A percentile compares a stretch with the other conserved stretches of the same genome.
Evolutionary conservation across 2,888 invertebrate genomes (phyloP).

Genomic region (Rhopalosiphum nymphaeae): DNA sequence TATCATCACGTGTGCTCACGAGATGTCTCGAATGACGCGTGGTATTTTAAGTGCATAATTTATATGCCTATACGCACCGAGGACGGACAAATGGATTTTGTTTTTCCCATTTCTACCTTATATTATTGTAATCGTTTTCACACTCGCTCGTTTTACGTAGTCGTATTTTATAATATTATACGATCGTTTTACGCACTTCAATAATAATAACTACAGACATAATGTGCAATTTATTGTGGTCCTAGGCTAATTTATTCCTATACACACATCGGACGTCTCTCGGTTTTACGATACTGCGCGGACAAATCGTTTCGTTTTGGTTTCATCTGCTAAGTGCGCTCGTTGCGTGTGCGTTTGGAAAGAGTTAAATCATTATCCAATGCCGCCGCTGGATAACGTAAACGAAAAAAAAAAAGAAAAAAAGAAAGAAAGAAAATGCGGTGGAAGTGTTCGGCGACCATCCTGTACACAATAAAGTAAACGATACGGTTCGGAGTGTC

Average conservation of each 20-base stretch:
- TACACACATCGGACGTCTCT: not conserved
- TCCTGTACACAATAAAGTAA: conserved; percentile 51
- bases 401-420: not conserved
- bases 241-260: not conserved
- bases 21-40: not conserved
- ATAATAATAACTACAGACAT: not conserved
- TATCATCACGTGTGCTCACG: not conserved
- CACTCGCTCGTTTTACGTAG: not conserved
- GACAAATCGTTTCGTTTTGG: conserved; percentile 45
- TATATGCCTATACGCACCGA: not conserved
- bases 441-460: conserved; percentile 27
- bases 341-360: not conserved
- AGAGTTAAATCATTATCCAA: conserved; percentile 23
- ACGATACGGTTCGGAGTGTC: conserved; percentile 37
- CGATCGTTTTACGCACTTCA: not conserved
- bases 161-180: not conserved
- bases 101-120: not conserved
- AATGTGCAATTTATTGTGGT: not conserved
- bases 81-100: not conserved
- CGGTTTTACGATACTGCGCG: conserved; percentile 6
- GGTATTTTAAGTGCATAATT: not conserved
- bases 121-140: not conserved
- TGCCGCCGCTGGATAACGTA: not conserved
- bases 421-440: not conserved
- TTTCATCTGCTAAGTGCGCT: conserved; percentile 10